Evolutionary conservation across 2,113 vertebrate species (phyloP).

Genomic region (Xiphophorus hellerii): DNA sequence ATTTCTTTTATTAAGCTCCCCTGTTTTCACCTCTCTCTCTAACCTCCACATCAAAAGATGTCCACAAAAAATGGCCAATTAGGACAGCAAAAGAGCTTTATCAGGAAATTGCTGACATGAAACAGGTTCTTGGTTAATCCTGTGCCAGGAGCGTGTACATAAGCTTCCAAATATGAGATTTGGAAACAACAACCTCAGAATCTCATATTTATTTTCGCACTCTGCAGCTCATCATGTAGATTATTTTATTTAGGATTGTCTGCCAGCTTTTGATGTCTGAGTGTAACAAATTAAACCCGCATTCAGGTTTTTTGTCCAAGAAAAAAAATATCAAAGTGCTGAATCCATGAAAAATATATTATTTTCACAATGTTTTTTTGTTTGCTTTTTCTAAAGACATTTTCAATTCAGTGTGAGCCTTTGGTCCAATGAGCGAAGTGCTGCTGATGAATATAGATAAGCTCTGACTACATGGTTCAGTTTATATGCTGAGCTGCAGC

Average conservation of each 20-base stretch:
- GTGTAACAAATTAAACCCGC: constrained; percentile 49
- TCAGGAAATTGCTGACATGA: constrained; percentile 48
- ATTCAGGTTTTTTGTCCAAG: constrained; percentile 38
- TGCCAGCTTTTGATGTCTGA: constrained; percentile 36
- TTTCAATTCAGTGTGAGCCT: constrained; percentile 47
- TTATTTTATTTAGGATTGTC: constrained; percentile 26
- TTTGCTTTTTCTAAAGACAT: constrained; percentile 57
- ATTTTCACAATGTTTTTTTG: constrained; percentile 57
- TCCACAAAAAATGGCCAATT: constrained; percentile 69
- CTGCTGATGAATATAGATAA: constrained; percentile 68
- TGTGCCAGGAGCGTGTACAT: constrained; percentile 41
- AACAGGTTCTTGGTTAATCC: constrained; percentile 48
- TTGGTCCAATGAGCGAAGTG: constrained; percentile 52
- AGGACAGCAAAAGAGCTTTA: constrained; percentile 65
- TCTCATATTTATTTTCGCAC: constrained; percentile 24
- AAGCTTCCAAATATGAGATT: constrained; percentile 22
- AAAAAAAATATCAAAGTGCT: constrained; percentile 34
- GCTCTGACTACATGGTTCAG: constrained; percentile 27
- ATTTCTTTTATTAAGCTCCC: constrained; percentile 50
- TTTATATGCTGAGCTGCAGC: background rate
- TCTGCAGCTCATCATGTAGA: background rate
- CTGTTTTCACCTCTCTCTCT: constrained; percentile 44
- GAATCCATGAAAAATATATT: constrained; percentile 36
- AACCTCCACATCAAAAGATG: constrained; percentile 66
- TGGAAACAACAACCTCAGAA: constrained; percentile 19